phyloP scores from a whole-genome alignment of 2,888 invertebrate species.

The Aromia moschata region DNA sequence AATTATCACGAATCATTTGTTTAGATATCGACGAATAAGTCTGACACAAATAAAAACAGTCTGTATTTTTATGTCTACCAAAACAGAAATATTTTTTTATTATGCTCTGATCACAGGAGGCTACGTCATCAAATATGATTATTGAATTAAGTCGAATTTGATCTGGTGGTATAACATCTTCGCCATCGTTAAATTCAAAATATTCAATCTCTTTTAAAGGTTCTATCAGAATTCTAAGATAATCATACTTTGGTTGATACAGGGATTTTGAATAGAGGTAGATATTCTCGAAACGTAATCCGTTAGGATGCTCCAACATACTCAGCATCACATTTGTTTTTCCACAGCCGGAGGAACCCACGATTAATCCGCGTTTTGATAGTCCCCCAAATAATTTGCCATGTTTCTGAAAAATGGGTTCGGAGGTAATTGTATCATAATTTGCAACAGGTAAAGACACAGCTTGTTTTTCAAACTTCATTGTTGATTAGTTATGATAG shows the following conservation, averaged over 20 bases:
- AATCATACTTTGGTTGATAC: background rate
- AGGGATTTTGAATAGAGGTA: background rate
- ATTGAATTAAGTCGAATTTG: slow-evolving; percentile 14
- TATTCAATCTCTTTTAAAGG: background rate
- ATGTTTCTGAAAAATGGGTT: background rate
- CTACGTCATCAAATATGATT: slow-evolving; percentile 27
- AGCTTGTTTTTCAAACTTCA: background rate
- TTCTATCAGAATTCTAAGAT: background rate
- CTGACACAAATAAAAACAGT: slow-evolving; percentile 26
- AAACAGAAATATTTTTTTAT: slow-evolving; percentile 27
- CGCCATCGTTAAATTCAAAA: background rate
- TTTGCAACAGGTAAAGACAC: background rate
- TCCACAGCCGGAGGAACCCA: background rate
- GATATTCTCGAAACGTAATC: background rate
- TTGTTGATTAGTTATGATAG: background rate
- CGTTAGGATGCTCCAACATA: background rate
- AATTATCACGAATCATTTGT: slow-evolving; percentile 25
- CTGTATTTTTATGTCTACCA: slow-evolving; percentile 24
- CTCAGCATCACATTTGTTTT: background rate
- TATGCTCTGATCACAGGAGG: slow-evolving; percentile 23
- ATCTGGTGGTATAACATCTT: background rate
- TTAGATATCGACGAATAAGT: slow-evolving; percentile 10
- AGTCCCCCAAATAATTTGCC: background rate
- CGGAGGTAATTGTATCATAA: background rate
- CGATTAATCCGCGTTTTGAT: background rate